Percentiles rank a stretch among this genome's conserved stretches.
Conservation (phyloP, 2,113 vertebrate genomes). For the Hirundichthys speculiger region DNA sequence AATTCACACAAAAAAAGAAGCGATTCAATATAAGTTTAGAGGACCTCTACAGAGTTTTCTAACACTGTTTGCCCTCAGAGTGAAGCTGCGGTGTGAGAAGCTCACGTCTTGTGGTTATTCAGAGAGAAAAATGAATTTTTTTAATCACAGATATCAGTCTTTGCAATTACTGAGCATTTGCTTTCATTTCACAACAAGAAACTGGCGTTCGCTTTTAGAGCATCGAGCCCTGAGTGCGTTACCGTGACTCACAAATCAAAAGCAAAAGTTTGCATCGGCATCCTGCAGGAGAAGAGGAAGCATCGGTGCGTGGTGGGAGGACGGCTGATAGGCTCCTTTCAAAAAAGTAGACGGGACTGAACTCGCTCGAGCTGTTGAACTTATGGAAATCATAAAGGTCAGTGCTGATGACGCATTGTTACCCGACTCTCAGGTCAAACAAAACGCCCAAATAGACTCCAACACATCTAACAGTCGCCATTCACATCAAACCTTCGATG, state of each 20-base stretch:
- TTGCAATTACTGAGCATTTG: too few relatives aligned
- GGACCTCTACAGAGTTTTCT: too few relatives aligned
- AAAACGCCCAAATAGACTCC: conserved; percentile 3
- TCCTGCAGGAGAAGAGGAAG: neutral
- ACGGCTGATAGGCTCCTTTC: conserved; percentile 1
- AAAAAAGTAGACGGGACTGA: conserved; percentile 2
- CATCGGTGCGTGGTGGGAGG: conserved; percentile 21
- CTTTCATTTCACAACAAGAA: too few relatives aligned
- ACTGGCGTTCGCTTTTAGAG: conserved; percentile 20
- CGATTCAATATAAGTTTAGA: too few relatives aligned
- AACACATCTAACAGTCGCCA: neutral
- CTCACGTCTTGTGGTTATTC: too few relatives aligned
- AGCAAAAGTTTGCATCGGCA: too few relatives aligned
- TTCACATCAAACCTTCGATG: too few relatives aligned
- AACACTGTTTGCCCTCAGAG: neutral
- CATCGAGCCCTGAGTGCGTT: conserved; percentile 18
- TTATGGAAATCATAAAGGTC: conserved; percentile 10
- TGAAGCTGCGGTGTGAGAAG: too few relatives aligned
- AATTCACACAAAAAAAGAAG: too few relatives aligned
- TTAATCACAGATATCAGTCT: too few relatives aligned
- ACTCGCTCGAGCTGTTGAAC: conserved; percentile 4
- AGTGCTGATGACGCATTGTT: conserved; percentile 7
- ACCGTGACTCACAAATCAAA: conserved; percentile 30
- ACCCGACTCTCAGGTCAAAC: conserved; percentile 21
- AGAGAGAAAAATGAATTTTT: too few relatives aligned